A percentile compares a stretch with the other conserved stretches of the same genome.
These are phyloP conservation scores for Mechanitis messenoides DNA, from an alignment of 2,888 invertebrate genomes.

Conservation along the genomic window DNA sequence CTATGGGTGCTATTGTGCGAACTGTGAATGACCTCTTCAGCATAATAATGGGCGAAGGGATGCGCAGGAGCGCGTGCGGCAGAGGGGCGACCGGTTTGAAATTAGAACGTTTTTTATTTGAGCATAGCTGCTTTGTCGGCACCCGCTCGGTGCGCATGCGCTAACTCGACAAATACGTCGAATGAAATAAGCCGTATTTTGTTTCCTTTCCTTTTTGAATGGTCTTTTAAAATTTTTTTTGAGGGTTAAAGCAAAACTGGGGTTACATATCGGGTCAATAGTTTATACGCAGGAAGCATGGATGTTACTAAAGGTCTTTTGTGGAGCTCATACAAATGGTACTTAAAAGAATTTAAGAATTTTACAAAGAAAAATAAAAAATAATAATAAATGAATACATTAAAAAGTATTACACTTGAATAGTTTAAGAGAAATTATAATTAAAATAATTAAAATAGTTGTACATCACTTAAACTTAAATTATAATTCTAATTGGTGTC, in stretches of 20 bases:
- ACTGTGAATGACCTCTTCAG: constrained; percentile 76
- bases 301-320: constrained; percentile 14
- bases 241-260: constrained; percentile 28
- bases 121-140: constrained; percentile 66
- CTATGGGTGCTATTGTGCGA: constrained; percentile 67
- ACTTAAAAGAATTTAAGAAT: not conserved
- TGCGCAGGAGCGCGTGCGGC: constrained; percentile 72
- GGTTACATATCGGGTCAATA: constrained; percentile 29
- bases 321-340: constrained; percentile 9
- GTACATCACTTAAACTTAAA: constrained; percentile 16
- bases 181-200: constrained; percentile 74
- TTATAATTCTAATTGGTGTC: constrained; percentile 20
- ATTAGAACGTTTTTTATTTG: constrained; percentile 74
- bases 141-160: constrained; percentile 71
- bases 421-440: no score
- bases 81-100: constrained; percentile 73
- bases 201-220: constrained; percentile 64
- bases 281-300: constrained; percentile 20
- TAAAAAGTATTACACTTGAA: no score
- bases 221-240: constrained; percentile 51
- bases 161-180: constrained; percentile 75
- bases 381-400: no score
- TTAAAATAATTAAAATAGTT: not conserved
- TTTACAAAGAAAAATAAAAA: no score
- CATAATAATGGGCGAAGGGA: constrained; percentile 72